These are phyloP conservation scores for Agelastica alni DNA, from an alignment of 2,888 invertebrate genomes.

Conservation along the genomic window DNA sequence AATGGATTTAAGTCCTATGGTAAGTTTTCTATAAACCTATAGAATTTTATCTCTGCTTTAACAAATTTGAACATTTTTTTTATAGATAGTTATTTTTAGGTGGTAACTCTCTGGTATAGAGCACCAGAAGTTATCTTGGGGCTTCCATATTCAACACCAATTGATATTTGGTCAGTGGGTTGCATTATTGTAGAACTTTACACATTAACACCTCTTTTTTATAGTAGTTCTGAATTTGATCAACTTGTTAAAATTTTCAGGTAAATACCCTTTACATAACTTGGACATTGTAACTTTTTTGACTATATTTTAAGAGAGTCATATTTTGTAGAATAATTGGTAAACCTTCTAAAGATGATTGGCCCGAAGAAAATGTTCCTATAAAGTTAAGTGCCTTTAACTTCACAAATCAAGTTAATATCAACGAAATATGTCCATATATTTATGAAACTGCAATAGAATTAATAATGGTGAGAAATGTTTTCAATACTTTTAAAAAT, in stretches of 20 bases:
- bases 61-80: no score
- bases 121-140: constrained; percentile 94
- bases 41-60: no score
- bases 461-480: constrained; percentile 74
- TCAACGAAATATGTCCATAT: constrained; percentile 72
- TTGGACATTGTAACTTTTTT: no score
- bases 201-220: constrained; percentile 79
- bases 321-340: constrained; percentile 77
- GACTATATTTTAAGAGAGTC: no score
- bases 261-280: no score
- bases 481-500: no score
- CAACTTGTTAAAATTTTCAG: constrained; percentile 87
- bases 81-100: no score
- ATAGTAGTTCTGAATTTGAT: constrained; percentile 88
- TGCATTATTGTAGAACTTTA: constrained; percentile 94
- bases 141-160: constrained; percentile 85
- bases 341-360: constrained; percentile 76
- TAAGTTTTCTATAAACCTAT: no score
- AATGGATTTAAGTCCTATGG: constrained; percentile 92
- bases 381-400: constrained; percentile 82
- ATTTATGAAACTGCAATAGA: constrained; percentile 73
- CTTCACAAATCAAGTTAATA: constrained; percentile 65
- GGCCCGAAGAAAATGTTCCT: constrained; percentile 82
- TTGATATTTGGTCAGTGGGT: constrained; percentile 96
- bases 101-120: constrained; percentile 94